Percentiles rank a stretch among this genome's conserved stretches.
Conservation (phyloP, 1,140 invertebrate species). For the Solenopsis fugax region DNA sequence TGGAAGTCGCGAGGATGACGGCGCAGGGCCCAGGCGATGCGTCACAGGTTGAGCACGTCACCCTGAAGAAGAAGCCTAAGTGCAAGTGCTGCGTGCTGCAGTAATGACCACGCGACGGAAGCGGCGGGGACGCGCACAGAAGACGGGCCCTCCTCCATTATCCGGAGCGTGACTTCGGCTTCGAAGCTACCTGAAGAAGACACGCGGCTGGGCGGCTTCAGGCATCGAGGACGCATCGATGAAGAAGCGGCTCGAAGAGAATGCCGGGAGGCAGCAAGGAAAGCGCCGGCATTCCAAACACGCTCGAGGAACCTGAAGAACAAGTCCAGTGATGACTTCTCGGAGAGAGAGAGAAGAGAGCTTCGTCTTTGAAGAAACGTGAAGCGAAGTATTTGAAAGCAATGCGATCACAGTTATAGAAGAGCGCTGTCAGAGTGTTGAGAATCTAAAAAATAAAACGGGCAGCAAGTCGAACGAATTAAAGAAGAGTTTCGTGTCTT, state of each 20-base stretch:
- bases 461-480: not conserved
- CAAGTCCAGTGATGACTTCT: slow-evolving; percentile 16
- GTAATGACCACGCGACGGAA: slow-evolving; percentile 86
- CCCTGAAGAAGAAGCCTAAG: slow-evolving; percentile 96
- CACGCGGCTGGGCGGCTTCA: slow-evolving; percentile 8
- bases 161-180: slow-evolving; percentile 12
- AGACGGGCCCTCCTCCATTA: slow-evolving; percentile 43
- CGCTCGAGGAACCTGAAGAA: not conserved
- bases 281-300: not conserved
- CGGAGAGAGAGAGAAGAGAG: slow-evolving; percentile 1
- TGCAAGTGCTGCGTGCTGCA: slow-evolving; percentile 96
- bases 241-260: slow-evolving; percentile 28
- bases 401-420: not conserved
- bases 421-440: not conserved
- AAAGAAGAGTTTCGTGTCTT: not conserved
- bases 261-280: slow-evolving; percentile 4
- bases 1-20: slow-evolving; percentile 92
- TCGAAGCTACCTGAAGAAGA: slow-evolving; percentile 16
- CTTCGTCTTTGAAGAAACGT: slow-evolving; percentile 24
- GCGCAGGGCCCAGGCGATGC: slow-evolving; percentile 91
- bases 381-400: not conserved
- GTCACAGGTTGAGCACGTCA: slow-evolving; percentile 93
- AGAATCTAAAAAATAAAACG: not conserved
- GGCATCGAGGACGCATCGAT: slow-evolving; percentile 17
- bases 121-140: slow-evolving; percentile 17